Conservation (phyloP, 2,888 invertebrate species). For the Trissonchulus sp. region DNA sequence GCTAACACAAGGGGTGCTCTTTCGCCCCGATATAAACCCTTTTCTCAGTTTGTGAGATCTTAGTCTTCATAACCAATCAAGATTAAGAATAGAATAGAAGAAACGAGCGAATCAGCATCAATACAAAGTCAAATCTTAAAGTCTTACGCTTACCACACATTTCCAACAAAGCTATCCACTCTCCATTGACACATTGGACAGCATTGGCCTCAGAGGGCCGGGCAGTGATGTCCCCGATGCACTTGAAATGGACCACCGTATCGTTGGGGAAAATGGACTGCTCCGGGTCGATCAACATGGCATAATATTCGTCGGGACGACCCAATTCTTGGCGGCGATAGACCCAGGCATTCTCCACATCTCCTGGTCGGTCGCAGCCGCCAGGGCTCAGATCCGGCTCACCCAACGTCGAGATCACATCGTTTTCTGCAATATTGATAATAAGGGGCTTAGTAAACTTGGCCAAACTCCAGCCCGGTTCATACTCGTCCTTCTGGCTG, state of each 20-base stretch:
- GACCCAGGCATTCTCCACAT: constrained; percentile 32
- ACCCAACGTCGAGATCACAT: too few relatives aligned
- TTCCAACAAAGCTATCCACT: constrained; percentile 45
- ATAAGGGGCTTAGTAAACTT: too few relatives aligned
- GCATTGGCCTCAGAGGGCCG: constrained; percentile 40
- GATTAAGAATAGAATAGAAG: too few relatives aligned
- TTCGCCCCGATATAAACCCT: too few relatives aligned
- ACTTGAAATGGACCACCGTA: constrained; percentile 46
- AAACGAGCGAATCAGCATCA: too few relatives aligned
- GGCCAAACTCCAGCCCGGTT: too few relatives aligned
- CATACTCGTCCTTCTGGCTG: too few relatives aligned
- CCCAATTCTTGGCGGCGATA: constrained; percentile 10
- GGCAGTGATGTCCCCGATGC: constrained; percentile 7
- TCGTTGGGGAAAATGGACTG: constrained; percentile 47
- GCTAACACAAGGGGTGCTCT: too few relatives aligned
- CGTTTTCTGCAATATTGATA: too few relatives aligned
- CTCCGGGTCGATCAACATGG: constrained; percentile 28
- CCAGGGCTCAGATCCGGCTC: background rate
- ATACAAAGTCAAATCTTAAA: too few relatives aligned
- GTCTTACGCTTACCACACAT: constrained; percentile 44
- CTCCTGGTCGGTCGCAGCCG: constrained; percentile 30
- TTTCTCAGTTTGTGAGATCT: too few relatives aligned
- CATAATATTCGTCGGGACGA: background rate
- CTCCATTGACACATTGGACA: constrained; percentile 45
- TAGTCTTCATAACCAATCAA: too few relatives aligned